Percentiles rank a stretch among this genome's conserved stretches.
Conservation (phyloP, 2,113 vertebrate genomes). For the Tupaia chinensis region DNA sequence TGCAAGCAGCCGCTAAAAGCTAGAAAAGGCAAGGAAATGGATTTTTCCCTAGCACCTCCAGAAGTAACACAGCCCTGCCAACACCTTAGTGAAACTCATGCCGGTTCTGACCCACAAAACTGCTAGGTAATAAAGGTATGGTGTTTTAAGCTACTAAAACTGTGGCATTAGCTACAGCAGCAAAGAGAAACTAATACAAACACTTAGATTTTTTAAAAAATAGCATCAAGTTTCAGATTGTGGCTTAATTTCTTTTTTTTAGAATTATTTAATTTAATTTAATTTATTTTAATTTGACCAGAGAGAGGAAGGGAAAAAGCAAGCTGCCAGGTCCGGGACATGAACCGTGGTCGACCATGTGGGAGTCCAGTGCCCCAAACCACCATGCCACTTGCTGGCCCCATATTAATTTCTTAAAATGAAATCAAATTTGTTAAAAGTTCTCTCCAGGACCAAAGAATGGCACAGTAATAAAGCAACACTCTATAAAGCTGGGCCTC, state of each 20-base stretch:
- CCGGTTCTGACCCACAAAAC: neutral
- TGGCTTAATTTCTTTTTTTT: neutral
- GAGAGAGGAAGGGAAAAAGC: too few relatives aligned
- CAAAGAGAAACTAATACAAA: neutral
- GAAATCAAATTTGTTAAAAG: neutral
- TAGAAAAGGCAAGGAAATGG: neutral
- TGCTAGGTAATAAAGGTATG: neutral
- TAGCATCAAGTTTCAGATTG: neutral
- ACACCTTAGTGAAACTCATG: neutral
- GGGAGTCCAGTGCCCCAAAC: too few relatives aligned
- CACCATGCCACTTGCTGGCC: too few relatives aligned
- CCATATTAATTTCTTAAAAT: neutral
- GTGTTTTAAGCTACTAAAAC: neutral
- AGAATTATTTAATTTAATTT: neutral
- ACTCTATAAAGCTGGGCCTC: too few relatives aligned
- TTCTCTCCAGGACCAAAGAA: neutral
- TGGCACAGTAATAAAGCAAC: too few relatives aligned
- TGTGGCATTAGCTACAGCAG: neutral
- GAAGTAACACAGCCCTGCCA: neutral
- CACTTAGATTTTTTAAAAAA: neutral
- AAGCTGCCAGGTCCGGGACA: too few relatives aligned
- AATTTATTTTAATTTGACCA: too few relatives aligned
- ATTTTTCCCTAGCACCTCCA: neutral
- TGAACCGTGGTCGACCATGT: too few relatives aligned
- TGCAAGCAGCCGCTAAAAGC: neutral